Evolutionary conservation across 2,113 vertebrate genomes (phyloP).

Genomic region (Corythoichthys intestinalis): DNA sequence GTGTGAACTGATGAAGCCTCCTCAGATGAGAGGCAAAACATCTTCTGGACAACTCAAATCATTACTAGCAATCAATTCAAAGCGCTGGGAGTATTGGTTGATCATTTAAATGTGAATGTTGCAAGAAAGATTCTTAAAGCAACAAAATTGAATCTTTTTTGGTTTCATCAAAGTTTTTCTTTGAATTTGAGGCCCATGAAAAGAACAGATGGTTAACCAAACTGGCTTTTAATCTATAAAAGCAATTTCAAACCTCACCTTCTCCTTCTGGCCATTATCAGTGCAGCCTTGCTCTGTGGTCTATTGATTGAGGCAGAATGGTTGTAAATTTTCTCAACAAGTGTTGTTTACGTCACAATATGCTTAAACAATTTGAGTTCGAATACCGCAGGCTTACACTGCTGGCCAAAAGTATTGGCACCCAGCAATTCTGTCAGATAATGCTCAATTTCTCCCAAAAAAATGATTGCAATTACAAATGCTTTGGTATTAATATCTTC

Average conservation of each 20-base stretch:
- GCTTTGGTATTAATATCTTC: too few species aligned
- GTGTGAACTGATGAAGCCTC: too few species aligned
- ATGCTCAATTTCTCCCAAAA: too few species aligned
- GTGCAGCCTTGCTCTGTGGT: constrained; percentile 20
- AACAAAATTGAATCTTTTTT: not conserved
- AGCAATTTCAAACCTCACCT: constrained; percentile 16
- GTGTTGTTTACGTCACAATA: too few species aligned
- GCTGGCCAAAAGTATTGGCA: too few species aligned
- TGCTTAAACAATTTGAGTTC: too few species aligned
- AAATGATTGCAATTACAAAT: too few species aligned
- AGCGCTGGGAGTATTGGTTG: not conserved
- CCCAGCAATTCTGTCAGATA: too few species aligned
- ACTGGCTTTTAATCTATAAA: not conserved
- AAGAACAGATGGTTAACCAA: not conserved
- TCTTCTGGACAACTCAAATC: too few species aligned
- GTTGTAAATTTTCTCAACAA: not conserved
- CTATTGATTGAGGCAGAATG: not conserved
- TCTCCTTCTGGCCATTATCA: constrained; percentile 42
- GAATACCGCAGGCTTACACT: too few species aligned
- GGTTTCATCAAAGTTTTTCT: not conserved
- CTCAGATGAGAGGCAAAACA: too few species aligned
- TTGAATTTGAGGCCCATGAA: not conserved
- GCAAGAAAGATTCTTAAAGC: not conserved
- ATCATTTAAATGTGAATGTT: not conserved
- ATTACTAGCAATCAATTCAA: too few species aligned